Percentiles rank a stretch among this genome's conserved stretches.
These are phyloP conservation scores for Dasypogon diadema DNA, from an alignment of 2,888 invertebrate genomes.

Conservation along the genomic window DNA sequence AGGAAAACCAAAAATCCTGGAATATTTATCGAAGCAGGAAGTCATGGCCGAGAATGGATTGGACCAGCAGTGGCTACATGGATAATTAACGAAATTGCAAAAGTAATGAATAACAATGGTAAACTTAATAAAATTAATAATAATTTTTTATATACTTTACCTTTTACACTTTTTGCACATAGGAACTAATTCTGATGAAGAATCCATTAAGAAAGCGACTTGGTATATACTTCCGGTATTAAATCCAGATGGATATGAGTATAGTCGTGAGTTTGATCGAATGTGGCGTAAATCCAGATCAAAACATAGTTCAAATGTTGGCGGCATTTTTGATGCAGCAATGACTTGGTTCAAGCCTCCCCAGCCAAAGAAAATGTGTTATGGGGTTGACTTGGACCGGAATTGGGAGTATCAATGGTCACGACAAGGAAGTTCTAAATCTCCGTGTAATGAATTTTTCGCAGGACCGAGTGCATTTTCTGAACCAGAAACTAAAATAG, in stretches of 20 bases:
- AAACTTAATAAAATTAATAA: slow-evolving; percentile 57
- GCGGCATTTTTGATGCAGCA: slow-evolving; percentile 64
- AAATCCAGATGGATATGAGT: slow-evolving; percentile 85
- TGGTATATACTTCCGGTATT: slow-evolving; percentile 83
- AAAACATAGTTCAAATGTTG: slow-evolving; percentile 66
- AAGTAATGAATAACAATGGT: slow-evolving; percentile 73
- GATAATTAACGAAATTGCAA: slow-evolving; percentile 77
- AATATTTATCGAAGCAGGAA: slow-evolving; percentile 85
- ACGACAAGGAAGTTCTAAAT: slow-evolving; percentile 78
- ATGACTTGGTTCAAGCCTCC: slow-evolving; percentile 66
- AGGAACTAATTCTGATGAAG: slow-evolving; percentile 62
- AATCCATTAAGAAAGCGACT: slow-evolving; percentile 64
- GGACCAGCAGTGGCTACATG: slow-evolving; percentile 81
- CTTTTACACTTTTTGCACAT: slow-evolving; percentile 4
- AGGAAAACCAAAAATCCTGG: slow-evolving; percentile 75
- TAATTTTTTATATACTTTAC: slow-evolving; percentile 4
- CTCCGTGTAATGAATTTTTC: slow-evolving; percentile 81
- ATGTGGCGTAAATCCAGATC: slow-evolving; percentile 85
- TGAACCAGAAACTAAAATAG: slow-evolving; percentile 80
- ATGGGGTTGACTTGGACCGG: slow-evolving; percentile 82
- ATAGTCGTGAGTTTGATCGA: slow-evolving; percentile 79
- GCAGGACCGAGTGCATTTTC: slow-evolving; percentile 80
- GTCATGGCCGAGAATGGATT: slow-evolving; percentile 84
- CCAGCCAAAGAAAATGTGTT: slow-evolving; percentile 69
- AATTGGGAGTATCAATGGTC: slow-evolving; percentile 84